A percentile compares a stretch with the other conserved stretches of the same genome.
These are phyloP conservation scores for Drosophila athabasca DNA, from an alignment of 1,140 invertebrate species.

Conservation along the genomic window DNA sequence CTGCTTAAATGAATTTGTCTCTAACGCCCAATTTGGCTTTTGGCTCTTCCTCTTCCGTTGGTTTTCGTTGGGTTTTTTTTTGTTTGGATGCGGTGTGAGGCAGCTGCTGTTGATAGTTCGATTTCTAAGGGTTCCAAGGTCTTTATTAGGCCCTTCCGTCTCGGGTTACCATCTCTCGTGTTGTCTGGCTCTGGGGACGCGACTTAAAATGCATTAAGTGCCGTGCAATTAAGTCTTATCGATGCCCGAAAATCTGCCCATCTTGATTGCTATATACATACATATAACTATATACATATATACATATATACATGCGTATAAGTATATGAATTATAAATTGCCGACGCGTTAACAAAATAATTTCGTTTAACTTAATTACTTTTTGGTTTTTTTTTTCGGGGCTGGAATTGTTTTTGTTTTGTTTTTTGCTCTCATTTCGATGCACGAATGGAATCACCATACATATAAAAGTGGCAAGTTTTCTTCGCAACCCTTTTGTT, in stretches of 20 bases:
- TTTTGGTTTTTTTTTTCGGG: constrained; percentile 17
- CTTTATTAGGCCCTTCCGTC: constrained; percentile 68
- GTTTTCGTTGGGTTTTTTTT: background rate
- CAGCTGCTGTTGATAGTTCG: constrained; percentile 74
- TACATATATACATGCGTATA: constrained; percentile 18
- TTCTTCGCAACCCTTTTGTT: constrained; percentile 53
- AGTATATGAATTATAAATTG: constrained; percentile 75
- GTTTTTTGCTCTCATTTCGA: constrained; percentile 4
- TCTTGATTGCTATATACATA: constrained; percentile 44
- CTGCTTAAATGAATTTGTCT: constrained; percentile 80
- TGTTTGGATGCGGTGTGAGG: constrained; percentile 27
- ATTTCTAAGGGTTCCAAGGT: constrained; percentile 77
- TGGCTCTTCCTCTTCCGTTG: constrained; percentile 22
- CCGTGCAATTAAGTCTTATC: constrained; percentile 80
- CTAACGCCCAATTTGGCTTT: constrained; percentile 70
- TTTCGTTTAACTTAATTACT: constrained; percentile 62
- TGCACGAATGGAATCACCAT: too few relatives aligned
- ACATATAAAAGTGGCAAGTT: constrained; percentile 24
- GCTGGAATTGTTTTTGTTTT: background rate
- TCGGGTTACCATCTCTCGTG: constrained; percentile 60
- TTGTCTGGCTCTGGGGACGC: constrained; percentile 29
- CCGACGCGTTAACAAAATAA: constrained; percentile 70
- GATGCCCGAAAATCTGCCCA: constrained; percentile 73
- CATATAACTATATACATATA: constrained; percentile 2
- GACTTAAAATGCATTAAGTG: constrained; percentile 81